Evolutionary conservation across 1,140 invertebrate genomes (phyloP), one percentile per base, ranked within the genome.

Genomic region (Steinernema feltiae): DNA sequence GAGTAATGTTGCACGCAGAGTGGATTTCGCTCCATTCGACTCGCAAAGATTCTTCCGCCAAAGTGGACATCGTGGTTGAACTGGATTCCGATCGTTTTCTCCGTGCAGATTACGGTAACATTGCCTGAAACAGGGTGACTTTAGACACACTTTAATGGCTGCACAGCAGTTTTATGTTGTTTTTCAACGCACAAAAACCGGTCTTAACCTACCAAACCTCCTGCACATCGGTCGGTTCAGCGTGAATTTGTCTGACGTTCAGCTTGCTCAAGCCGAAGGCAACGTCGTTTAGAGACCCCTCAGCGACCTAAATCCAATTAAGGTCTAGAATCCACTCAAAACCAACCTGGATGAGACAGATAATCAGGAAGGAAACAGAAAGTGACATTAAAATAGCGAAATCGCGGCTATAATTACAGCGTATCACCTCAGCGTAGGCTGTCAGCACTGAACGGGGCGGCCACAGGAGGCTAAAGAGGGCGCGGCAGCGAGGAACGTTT

Each of bases 31-130:
- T 69, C 77, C 41, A 72, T 79, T 30, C 70, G 63, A n/a, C 76
- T 77, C 17, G 76, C 77, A 35, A 53, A 78, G 7, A 78, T 69
- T 30, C 77, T 0, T 15, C 77, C 76, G 18, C 48, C 76, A 15
- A 27, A 69, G 21, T 24, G 30, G 15, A 71, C 27, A 0, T 31
- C 46, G 15, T 63, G 79, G 32, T 48, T 70, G 24, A 78, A 79
- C 31, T 78, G 48, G 31, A 78, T 79, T 2, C 77, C 77, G 29
- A 78, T 78, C 0, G 76, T 72, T 2, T 78, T 32, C 24, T 78
- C 77, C 24, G 30, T 32, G 32, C 76, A 78, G 29, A 78, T 31
- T 17, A 29, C 24, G 24, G 35, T 48, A 32, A 48, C 71, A 27
- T 72, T 32, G 71, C 24, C 71, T 63, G 53, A n/a, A 63, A 63